Percentiles rank a stretch among this genome's conserved stretches.
Conservation (phyloP, 2,888 invertebrate genomes). For the Sinodicranocentrus sp. region DNA sequence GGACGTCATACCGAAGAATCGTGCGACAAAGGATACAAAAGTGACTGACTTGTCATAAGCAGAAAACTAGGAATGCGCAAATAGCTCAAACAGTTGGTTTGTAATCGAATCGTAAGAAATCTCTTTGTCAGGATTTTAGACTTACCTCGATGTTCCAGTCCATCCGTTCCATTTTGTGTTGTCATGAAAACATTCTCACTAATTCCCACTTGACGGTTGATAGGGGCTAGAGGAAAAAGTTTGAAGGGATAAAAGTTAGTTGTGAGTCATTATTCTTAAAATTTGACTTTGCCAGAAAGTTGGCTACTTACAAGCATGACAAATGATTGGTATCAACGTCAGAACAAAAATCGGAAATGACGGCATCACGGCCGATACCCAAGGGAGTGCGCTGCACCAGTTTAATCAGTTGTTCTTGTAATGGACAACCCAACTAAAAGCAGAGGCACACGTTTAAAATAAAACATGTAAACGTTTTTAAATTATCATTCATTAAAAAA, state of each 20-base stretch:
- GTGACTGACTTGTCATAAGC: no score
- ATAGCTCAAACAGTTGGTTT: no score
- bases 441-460: conserved; percentile 3
- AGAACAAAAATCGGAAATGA: conserved; percentile 45
- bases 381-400: conserved; percentile 1
- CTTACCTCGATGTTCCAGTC: conserved; percentile 76
- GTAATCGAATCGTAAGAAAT: no score
- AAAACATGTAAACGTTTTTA: no score
- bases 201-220: conserved; percentile 76
- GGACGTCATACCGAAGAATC: no score
- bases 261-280: no score
- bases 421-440: neutral
- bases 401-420: no score
- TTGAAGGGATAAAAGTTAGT: no score
- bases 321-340: conserved; percentile 38
- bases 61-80: no score
- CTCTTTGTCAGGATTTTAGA: neutral
- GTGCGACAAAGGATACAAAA: no score
- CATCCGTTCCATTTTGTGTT: conserved; percentile 76
- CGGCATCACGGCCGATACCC: conserved; percentile 53
- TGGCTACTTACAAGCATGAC: conserved; percentile 51
- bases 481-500: no score
- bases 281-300: neutral
- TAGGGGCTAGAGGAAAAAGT: conserved; percentile 73
- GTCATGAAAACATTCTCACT: conserved; percentile 77